Evolutionary conservation across 2,113 vertebrate genomes (phyloP), one percentile per base, ranked within the genome.

Genomic region (Herpetotheres cachinnans): DNA sequence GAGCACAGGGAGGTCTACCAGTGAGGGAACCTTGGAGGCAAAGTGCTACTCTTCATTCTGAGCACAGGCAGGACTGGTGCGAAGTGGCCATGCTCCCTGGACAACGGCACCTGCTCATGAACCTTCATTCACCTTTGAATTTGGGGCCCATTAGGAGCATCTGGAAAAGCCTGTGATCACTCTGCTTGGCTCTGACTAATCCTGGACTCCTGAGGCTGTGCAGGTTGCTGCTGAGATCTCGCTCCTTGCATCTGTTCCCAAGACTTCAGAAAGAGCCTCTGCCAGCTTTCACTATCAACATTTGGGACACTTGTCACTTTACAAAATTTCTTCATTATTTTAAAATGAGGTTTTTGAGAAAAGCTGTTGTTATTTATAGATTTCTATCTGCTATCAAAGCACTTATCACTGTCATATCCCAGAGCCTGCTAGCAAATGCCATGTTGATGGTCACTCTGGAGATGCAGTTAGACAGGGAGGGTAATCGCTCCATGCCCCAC

Each of bases 321-420:
- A 89, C 15, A n/a, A 90, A 94, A 94, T 71, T 67, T 88, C 92
- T 97, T 97, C 59, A 65, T 96, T 88, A 95, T 86, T 97, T 90
- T 90, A 90, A 94, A 92, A 82, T 72, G 52, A 93, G 79, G 8
- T 44, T 67, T 73, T 83, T 89, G 79, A 86, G 63, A 88, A 79
- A 90, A 95, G 74, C 82, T 78, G 82, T 92, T 96, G 85, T 97
- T 96, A 95, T 92, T 96, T 97, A 93, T 94, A 89, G 92, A 83
- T 90, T 80, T 78, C 47, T 93, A 73, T 93, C 88, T 94, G 90
- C 93, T 86, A 21, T 81, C 85, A 55, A 69, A 81, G 90, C 82
- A 78, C 71, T 94, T 86, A 50, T 36, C 85, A 19, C 69, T 89
- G 86, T 74, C 89, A 86, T 8, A 74, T 55, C 73, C 50, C 47